Conservation (phyloP, 2,113 vertebrate species). For the Aegotheles bennettii region DNA sequence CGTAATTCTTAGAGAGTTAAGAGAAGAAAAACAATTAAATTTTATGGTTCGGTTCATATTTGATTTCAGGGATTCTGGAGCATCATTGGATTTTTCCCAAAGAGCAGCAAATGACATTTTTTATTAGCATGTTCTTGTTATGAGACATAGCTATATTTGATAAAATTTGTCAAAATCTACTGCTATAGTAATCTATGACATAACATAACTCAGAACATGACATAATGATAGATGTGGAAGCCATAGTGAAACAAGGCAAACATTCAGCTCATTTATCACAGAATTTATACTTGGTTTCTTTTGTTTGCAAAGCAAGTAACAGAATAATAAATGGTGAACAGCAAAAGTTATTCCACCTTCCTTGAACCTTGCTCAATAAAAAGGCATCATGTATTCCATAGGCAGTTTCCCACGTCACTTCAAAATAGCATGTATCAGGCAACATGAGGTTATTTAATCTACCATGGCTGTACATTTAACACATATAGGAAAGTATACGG, state of each 20-base stretch:
- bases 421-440: background rate
- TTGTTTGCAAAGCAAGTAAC: slow-evolving; percentile 11
- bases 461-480: background rate
- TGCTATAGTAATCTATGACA: background rate
- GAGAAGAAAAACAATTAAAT: background rate
- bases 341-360: slow-evolving; percentile 6
- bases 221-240: background rate
- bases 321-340: slow-evolving; percentile 20
- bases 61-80: background rate
- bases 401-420: background rate
- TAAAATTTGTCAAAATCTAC: slow-evolving; percentile 16
- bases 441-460: background rate
- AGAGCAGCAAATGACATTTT: background rate
- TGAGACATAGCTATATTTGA: background rate
- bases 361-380: background rate
- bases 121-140: background rate
- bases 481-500: background rate
- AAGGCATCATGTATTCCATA: background rate
- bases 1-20: background rate
- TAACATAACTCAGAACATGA: background rate
- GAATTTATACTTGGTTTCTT: background rate
- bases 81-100: background rate
- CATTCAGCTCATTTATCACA: background rate
- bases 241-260: background rate
- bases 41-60: background rate